A percentile compares a stretch with the other conserved stretches of the same genome.
Conservation (phyloP, 2,888 invertebrate species). For the Stenolophus ochropezus region DNA sequence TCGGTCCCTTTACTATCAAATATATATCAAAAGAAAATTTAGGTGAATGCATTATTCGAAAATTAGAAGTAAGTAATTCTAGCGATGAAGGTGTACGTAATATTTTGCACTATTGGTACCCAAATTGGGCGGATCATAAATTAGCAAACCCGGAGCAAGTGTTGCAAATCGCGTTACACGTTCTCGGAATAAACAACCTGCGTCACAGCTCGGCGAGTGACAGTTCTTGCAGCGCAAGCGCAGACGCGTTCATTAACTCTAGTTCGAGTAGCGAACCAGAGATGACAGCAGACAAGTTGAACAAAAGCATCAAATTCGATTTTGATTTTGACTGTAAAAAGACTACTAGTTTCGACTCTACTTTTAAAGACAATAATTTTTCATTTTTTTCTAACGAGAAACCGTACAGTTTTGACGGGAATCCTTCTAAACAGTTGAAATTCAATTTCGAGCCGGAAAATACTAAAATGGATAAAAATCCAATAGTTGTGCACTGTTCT, state of each 20-base stretch:
- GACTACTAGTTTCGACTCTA: conserved; percentile 39
- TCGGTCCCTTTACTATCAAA: conserved; percentile 68
- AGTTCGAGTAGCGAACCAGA: conserved; percentile 54
- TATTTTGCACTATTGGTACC: conserved; percentile 92
- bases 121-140: conserved; percentile 96
- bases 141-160: conserved; percentile 91
- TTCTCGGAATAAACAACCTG: conserved; percentile 74
- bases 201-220: conserved; percentile 46
- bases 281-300: conserved; percentile 14
- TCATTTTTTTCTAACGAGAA: conserved; percentile 39
- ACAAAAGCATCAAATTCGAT: conserved; percentile 31
- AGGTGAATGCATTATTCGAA: conserved; percentile 69
- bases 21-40: conserved; percentile 67
- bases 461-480: conserved; percentile 66
- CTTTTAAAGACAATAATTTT: conserved; percentile 52
- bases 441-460: conserved; percentile 51
- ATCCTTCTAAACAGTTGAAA: conserved; percentile 72
- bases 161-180: conserved; percentile 87
- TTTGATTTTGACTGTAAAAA: conserved; percentile 40
- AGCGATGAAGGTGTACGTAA: conserved; percentile 68
- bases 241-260: conserved; percentile 24
- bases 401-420: conserved; percentile 68
- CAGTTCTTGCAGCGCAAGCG: conserved; percentile 36
- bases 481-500: conserved; percentile 87
- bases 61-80: conserved; percentile 66